A percentile compares a stretch with the other conserved stretches of the same genome.
These are phyloP conservation scores for Perca fluviatilis DNA, from an alignment of 2,113 vertebrate species.

Conservation along the genomic window DNA sequence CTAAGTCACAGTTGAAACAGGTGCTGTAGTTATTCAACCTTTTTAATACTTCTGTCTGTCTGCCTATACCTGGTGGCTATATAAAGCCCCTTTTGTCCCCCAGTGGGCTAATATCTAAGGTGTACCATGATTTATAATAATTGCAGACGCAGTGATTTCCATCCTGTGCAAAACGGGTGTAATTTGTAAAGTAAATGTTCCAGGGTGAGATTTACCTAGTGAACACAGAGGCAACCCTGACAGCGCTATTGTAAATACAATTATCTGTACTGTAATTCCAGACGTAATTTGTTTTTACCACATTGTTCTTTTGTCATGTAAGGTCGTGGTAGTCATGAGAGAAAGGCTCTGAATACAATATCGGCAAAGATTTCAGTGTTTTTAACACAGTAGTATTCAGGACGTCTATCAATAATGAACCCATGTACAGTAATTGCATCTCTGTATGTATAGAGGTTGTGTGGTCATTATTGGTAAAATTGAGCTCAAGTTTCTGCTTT, in stretches of 20 bases:
- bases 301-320: background rate
- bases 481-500: background rate
- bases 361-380: background rate
- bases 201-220: background rate
- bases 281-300: background rate
- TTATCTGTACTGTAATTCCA: background rate
- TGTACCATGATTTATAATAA: constrained; percentile 6
- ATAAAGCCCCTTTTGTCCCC: background rate
- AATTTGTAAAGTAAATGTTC: constrained; percentile 34
- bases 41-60: constrained; percentile 11
- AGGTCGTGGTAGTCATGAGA: background rate
- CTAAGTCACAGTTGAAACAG: constrained; percentile 50
- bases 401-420: background rate
- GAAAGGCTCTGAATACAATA: background rate
- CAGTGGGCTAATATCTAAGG: background rate
- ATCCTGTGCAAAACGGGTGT: constrained; percentile 21
- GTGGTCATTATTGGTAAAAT: background rate
- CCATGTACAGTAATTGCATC: background rate
- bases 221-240: background rate
- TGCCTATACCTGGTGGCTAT: background rate
- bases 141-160: constrained; percentile 27
- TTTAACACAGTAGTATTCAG: background rate
- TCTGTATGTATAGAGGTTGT: background rate
- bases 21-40: constrained; percentile 26
- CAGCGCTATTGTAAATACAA: constrained; percentile 2